Evolutionary conservation across 2,888 invertebrate genomes (phyloP), one percentile per base, ranked within the genome.

Genomic region (Pyralis farinalis): DNA sequence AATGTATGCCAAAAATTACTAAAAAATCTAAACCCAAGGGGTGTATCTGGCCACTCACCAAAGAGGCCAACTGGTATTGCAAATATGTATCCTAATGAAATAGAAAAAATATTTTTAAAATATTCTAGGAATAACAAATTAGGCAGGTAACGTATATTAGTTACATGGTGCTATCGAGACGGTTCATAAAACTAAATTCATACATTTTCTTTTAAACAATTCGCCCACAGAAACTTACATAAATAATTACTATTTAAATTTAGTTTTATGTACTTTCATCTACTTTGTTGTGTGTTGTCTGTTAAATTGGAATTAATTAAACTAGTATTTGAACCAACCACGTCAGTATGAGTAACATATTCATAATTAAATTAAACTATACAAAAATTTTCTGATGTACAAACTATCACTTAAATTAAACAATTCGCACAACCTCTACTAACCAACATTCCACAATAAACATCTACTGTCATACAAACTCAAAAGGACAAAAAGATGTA

Each of bases 51-150:
- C 78, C 83, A 87, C 88, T 88, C 87, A 88, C 88, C 87, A 86
- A 71, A 48, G 84, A 81, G 85, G 86, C 83, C 81, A 85, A 72
- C 86, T 86, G 86, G 83, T 80, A 80, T 84, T 85, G 84, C 78
- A 85, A 85, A 84, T 73, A 88, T 55, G 85, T 76, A 76, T 87
- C 88, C 88, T 87, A 82, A 77, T 78, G 58, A 71, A 81, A 83
- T 77, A 78, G 71, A 86, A 83, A 83, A 70, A 71, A 64, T 54
- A 58, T 55, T 63, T 62, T 66, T 74, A 66, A 70, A 52, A 58
- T 60, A 55, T 53, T 51, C 47, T 37, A 54, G 37, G 16, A 4
- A 16, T 16, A 42, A 44, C 53, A 45, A 16, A 16, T 49, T 44
- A 49, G 33, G 52, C 47, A 46, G 55, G 39, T 43, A 55, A 55